Conservation (phyloP, 2,113 vertebrate genomes). For the Callionymus lyra region DNA sequence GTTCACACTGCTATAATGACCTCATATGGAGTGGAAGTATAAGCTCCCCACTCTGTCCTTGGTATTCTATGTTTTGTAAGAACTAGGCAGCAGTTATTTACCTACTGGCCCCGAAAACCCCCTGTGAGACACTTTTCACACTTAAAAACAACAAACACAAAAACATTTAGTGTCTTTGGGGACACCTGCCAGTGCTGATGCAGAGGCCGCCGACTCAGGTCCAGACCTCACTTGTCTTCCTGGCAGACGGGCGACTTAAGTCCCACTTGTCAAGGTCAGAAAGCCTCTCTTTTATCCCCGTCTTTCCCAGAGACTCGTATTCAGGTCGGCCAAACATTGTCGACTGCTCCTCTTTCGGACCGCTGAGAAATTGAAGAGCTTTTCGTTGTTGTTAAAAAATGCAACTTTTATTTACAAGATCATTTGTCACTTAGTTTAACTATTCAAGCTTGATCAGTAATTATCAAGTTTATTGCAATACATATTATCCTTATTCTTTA, state of each 20-base stretch:
- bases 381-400: slow-evolving; percentile 26
- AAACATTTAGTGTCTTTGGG: slow-evolving; percentile 12
- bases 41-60: too few species aligned
- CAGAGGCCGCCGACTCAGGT: slow-evolving; percentile 26
- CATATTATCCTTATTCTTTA: too few species aligned
- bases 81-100: too few species aligned
- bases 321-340: too few species aligned
- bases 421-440: neutral
- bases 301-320: too few species aligned
- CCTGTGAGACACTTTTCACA: neutral
- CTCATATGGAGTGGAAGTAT: too few species aligned
- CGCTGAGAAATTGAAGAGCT: slow-evolving; percentile 8
- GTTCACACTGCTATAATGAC: too few species aligned
- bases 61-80: too few species aligned
- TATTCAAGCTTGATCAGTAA: neutral
- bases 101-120: neutral
- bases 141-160: neutral
- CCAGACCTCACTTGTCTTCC: slow-evolving; percentile 20
- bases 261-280: slow-evolving; percentile 28
- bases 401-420: neutral
- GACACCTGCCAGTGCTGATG: slow-evolving; percentile 13
- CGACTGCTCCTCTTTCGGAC: slow-evolving; percentile 10
- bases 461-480: slow-evolving; percentile 1
- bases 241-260: slow-evolving; percentile 23
- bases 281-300: slow-evolving; percentile 18